phyloP scores from a whole-genome alignment of 2,888 invertebrate genomes.

The Conops quadrifasciatus region DNA sequence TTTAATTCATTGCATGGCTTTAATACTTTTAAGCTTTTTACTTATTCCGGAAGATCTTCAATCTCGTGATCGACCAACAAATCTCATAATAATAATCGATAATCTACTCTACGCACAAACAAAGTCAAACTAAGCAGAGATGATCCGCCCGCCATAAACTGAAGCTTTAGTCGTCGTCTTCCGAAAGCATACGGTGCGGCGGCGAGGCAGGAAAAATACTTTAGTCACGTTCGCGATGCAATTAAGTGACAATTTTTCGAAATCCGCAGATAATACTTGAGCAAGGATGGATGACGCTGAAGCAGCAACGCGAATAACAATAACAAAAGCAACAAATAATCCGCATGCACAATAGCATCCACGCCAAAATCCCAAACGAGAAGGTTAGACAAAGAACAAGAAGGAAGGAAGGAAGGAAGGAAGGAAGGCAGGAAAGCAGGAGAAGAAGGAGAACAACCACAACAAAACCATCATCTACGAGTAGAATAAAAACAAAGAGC shows the following conservation, averaged over 20 bases:
- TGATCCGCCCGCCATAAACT: too few species aligned
- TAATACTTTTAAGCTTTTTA: too few species aligned
- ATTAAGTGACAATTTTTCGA: slow-evolving; percentile 62
- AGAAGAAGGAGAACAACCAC: slow-evolving; percentile 22
- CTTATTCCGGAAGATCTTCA: too few species aligned
- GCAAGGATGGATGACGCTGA: slow-evolving; percentile 13
- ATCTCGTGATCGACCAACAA: too few species aligned
- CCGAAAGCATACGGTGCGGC: too few species aligned
- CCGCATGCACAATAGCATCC: background rate
- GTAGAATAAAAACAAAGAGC: slow-evolving; percentile 14
- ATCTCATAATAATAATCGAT: too few species aligned
- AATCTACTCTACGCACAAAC: too few species aligned
- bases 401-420: background rate
- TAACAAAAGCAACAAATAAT: too few species aligned
- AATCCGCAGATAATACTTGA: slow-evolving; percentile 43
- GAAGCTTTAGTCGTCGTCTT: too few species aligned
- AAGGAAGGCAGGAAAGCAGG: background rate
- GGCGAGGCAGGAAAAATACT: slow-evolving; percentile 5
- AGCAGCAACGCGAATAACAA: background rate
- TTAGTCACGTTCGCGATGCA: slow-evolving; percentile 64
- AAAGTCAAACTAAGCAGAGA: too few species aligned
- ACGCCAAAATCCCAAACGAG: background rate
- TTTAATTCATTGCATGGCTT: too few species aligned
- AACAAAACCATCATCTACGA: slow-evolving; percentile 11
- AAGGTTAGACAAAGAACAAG: background rate